Conservation (phyloP, 2,888 invertebrate genomes). For the Leistus spinibarbis region DNA sequence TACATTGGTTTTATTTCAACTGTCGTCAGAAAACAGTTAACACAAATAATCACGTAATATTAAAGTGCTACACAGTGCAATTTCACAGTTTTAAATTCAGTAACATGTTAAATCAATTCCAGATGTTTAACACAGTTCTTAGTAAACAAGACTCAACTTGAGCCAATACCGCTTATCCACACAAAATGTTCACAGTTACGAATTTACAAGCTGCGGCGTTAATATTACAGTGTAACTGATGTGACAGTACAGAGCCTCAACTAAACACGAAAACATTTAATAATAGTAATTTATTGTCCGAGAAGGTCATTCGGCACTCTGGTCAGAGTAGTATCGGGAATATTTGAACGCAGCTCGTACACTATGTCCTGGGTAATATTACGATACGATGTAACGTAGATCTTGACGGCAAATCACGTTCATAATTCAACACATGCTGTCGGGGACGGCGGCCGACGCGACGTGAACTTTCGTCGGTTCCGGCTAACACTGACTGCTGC, state of each 20-base stretch:
- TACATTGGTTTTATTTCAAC: not conserved
- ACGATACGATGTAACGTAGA: not conserved
- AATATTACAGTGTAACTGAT: not conserved
- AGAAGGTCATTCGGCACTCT: not conserved
- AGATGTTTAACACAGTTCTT: too few species aligned
- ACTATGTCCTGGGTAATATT: not conserved
- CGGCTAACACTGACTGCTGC: slow-evolving; percentile 35
- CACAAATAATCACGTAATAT: not conserved
- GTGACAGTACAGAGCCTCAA: not conserved
- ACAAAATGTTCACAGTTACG: too few species aligned
- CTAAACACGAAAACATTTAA: slow-evolving; percentile 14
- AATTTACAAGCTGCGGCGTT: not conserved
- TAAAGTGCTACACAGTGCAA: too few species aligned
- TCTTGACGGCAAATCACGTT: slow-evolving; percentile 1
- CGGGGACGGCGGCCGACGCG: slow-evolving; percentile 17
- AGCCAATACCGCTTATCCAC: too few species aligned
- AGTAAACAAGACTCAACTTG: too few species aligned
- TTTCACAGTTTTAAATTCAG: too few species aligned
- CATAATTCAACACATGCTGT: slow-evolving; percentile 24
- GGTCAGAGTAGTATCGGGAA: not conserved
- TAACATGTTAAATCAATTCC: too few species aligned
- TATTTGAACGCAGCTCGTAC: not conserved
- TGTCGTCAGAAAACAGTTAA: not conserved
- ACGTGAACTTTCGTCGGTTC: slow-evolving; percentile 17
- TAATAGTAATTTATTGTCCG: slow-evolving; percentile 17